Base-by-base conservation (phyloP, 2,113 vertebrate species). In the Chionis minor region DNA sequence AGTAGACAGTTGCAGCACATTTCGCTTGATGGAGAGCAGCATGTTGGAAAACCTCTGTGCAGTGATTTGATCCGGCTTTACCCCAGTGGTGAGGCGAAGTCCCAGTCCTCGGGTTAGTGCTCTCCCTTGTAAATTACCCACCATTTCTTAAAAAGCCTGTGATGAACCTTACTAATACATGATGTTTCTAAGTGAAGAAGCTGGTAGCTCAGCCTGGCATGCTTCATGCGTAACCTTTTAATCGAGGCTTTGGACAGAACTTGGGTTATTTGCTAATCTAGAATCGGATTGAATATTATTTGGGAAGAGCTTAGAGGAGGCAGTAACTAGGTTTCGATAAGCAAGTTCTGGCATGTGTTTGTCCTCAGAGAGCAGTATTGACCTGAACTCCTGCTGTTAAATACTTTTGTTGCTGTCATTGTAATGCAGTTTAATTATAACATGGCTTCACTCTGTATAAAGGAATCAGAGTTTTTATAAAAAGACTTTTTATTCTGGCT, bases 41-140 rank as follows among this genome's bases (percentile, higher is more conserved):
- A 97, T 2, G 45, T 98, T 77, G 98, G 98, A 44, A 99, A 99
- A 88, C 98, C 99, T 95, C 97, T 99, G 71, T 99, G 99, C 95
- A 98, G 98, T 83, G 99, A 99, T 54, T 97, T 99, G 93, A 99
- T 98, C 92, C 98, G 99, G 84, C 98, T 99, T 88, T 99, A 98
- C 92, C 97, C 97, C 86, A 91, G 97, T 35, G 97, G 97, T 20
- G 99, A 99, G 95, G 97, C 98, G 20, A 99, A 99, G 96, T 98
- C 98, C 88, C 98, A 98, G 70, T 95, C 97, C 40, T 98, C 98
- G 35, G 98, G 98, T 98, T 92, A 98, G 97, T 81, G 75, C 87
- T 79, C 63, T 32, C 54, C 19, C 13, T 52, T 67, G 55, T 40
- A 61, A 77, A 61, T 21, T 18, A 23, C 54, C 54, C 49, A 8